Percentiles rank a stretch among this genome's conserved stretches.
phyloP scores from a whole-genome alignment of 2,888 invertebrate species.

The Hirtodrosophila histrioides region DNA sequence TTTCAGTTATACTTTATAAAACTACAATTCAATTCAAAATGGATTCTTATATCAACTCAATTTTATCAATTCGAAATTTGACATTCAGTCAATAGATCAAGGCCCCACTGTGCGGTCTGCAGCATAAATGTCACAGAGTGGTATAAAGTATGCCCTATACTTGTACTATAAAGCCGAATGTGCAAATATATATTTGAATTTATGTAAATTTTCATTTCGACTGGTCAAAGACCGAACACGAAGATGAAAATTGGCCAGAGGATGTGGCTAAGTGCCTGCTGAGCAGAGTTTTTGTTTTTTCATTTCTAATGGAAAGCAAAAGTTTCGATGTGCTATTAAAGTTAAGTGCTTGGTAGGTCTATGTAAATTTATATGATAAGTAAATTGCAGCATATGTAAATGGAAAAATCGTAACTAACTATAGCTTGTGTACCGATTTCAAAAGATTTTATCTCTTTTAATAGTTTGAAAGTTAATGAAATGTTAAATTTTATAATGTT shows the following conservation, averaged over 20 bases:
- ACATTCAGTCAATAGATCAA: too few species aligned
- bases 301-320: slow-evolving; percentile 62
- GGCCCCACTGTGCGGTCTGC: neutral
- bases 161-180: slow-evolving; percentile 9
- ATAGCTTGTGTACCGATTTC: too few species aligned
- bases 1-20: too few species aligned
- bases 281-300: slow-evolving; percentile 29
- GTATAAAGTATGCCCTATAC: slow-evolving; percentile 9
- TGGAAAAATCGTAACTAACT: too few species aligned
- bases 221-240: slow-evolving; percentile 46
- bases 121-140: slow-evolving; percentile 61
- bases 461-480: too few species aligned
- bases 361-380: slow-evolving; percentile 26
- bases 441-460: too few species aligned
- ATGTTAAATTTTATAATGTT: too few species aligned
- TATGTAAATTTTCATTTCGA: slow-evolving; percentile 55
- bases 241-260: slow-evolving; percentile 36
- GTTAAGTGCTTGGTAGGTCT: slow-evolving; percentile 55
- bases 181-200: slow-evolving; percentile 54
- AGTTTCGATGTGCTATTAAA: slow-evolving; percentile 59
- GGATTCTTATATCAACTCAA: too few species aligned
- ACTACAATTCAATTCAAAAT: too few species aligned
- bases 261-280: slow-evolving; percentile 68
- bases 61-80: too few species aligned
- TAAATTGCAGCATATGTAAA: slow-evolving; percentile 7